A percentile compares a stretch with the other conserved stretches of the same genome.
phyloP scores from a whole-genome alignment of 2,888 invertebrate species.

The Tridacna gigas region DNA sequence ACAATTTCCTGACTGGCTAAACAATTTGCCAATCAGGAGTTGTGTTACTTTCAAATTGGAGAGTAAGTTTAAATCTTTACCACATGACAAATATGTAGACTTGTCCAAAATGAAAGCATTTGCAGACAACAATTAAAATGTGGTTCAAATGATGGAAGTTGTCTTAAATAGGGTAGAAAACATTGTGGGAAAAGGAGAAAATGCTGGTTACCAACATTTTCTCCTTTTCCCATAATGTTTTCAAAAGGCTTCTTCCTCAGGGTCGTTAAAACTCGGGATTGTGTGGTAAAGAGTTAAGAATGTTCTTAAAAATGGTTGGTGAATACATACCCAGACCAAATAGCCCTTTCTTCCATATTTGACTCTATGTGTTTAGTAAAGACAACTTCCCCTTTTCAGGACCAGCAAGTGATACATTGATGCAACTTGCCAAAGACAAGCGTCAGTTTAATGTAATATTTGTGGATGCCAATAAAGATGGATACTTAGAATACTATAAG shows the following conservation, averaged over 20 bases:
- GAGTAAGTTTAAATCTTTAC: too few relatives aligned
- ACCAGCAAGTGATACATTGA: conserved; percentile 59
- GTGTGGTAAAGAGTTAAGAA: neutral
- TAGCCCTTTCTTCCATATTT: too few relatives aligned
- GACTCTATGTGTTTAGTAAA: too few relatives aligned
- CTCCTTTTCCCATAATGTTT: neutral
- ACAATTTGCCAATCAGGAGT: too few relatives aligned
- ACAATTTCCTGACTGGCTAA: too few relatives aligned
- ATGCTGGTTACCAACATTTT: neutral
- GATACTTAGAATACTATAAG: conserved; percentile 67
- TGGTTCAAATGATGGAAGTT: neutral
- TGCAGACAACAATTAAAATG: too few relatives aligned
- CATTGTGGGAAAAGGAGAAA: neutral
- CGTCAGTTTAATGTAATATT: conserved; percentile 70
- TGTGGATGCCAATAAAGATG: conserved; percentile 70
- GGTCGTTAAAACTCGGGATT: neutral
- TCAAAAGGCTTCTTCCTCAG: neutral
- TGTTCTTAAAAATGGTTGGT: too few relatives aligned
- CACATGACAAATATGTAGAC: too few relatives aligned
- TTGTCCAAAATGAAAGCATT: too few relatives aligned
- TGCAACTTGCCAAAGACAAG: conserved; percentile 57
- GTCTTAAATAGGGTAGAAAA: neutral
- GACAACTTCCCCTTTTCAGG: conserved; percentile 22
- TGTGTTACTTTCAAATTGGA: too few relatives aligned
- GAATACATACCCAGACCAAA: too few relatives aligned